Base-by-base conservation (phyloP, 2,113 vertebrate genomes). In the Oreochromis tanganicae region DNA sequence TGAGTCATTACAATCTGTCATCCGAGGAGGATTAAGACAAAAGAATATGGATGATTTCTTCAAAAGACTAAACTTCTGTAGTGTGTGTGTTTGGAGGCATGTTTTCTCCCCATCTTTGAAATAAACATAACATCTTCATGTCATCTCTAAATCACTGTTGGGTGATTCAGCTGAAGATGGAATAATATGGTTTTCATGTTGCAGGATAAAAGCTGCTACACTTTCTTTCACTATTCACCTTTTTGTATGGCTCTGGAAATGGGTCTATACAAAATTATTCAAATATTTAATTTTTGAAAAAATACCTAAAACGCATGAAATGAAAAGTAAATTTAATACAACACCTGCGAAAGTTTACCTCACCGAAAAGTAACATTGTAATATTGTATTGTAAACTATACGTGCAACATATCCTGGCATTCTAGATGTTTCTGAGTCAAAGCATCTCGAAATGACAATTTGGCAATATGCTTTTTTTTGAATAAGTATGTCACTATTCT, bases 1-100 rank as follows among this genome's bases (percentile, higher is more conserved):
- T 86, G 87, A 80, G 21, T 89, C 91, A 84, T 56, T 82, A 68
- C 86, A 17, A 59, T 79, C 78, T 87, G 83, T 84, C 85, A 82
- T 32, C 14, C 55, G 36, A 17, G 61, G 10, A 55, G 10, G 71
- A 78, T 29, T 36, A 27, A 86, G 54, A 90, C 75, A 86, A 84
- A 82, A 61, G n/a, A 43, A 34, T 48, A 24, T 24, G 27, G 75
- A 46, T 32, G 75, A 81, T 80, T 55, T 82, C 13, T 63, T 48
- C 81, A 52, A 52, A 52, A 34, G 43, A 36, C 57, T 17, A n/a
- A 81, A 81, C 54, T 59, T 81, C 73, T 81, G 14, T 41, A 29
- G 41, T 34, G 9, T 7, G 9, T 13, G 21, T 27, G 29, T 36
- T 68, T n/a, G 4, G 56, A 81, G 48, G 8, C 38, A 71, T 27